These are phyloP conservation scores for Erebia aethiops DNA, from an alignment of 2,888 invertebrate genomes.

Conservation along the genomic window DNA sequence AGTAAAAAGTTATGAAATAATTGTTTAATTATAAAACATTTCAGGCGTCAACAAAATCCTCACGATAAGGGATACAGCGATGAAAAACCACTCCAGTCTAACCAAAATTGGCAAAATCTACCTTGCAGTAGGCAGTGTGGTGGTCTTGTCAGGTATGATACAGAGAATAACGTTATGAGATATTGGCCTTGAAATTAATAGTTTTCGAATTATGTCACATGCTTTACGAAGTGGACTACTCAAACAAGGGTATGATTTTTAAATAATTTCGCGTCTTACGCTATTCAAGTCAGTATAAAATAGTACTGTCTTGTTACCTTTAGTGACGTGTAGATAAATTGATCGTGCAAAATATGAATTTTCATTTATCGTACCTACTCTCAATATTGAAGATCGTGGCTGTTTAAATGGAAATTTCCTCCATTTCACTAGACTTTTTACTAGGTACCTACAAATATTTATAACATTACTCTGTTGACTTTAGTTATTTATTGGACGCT, in stretches of 20 bases:
- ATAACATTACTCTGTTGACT: too few species aligned
- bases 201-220: slow-evolving; percentile 55
- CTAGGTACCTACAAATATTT: too few species aligned
- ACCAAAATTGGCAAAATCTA: slow-evolving; percentile 64
- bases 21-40: slow-evolving; percentile 25
- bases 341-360: background rate
- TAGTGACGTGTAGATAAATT: background rate
- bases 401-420: background rate
- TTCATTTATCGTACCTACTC: background rate
- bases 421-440: too few species aligned
- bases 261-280: background rate
- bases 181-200: slow-evolving; percentile 64
- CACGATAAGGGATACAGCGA: slow-evolving; percentile 49
- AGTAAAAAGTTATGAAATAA: too few species aligned
- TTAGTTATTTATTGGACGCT: too few species aligned
- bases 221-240: slow-evolving; percentile 57
- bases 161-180: slow-evolving; percentile 52
- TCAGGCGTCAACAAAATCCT: slow-evolving; percentile 53
- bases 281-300: background rate
- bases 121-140: slow-evolving; percentile 72
- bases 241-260: slow-evolving; percentile 57
- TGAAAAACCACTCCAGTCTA: slow-evolving; percentile 55
- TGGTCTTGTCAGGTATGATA: slow-evolving; percentile 75
- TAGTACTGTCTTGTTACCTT: background rate
- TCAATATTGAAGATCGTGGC: background rate